Conservation (phyloP, 2,797 vertebrate species). For the Silurus aristotelis region DNA sequence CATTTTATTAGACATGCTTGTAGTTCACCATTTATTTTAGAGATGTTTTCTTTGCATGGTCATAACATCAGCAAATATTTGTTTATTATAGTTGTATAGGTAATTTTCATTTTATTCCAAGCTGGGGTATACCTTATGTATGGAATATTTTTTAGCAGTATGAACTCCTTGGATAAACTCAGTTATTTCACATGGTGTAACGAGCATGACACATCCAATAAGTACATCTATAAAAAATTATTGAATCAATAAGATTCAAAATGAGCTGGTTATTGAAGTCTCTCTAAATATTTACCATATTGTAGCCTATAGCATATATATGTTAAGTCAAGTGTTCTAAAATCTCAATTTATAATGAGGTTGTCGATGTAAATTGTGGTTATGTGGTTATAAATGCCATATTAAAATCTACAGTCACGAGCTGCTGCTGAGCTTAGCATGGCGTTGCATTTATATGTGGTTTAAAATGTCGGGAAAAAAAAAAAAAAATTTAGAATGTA, state of each 20-base stretch:
- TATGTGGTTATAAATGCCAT: background rate
- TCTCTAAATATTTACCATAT: background rate
- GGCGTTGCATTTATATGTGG: background rate
- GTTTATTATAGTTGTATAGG: background rate
- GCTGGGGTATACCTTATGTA: background rate
- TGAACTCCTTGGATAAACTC: slow-evolving; percentile 1
- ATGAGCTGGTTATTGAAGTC: background rate
- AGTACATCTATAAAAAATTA: background rate
- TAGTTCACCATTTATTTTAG: background rate
- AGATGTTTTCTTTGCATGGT: background rate
- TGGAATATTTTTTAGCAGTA: background rate
- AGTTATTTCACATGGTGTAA: background rate
- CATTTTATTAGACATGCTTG: background rate
- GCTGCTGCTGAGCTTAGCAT: background rate
- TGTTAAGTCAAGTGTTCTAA: background rate
- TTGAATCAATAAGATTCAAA: background rate
- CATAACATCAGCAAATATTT: background rate
- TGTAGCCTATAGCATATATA: too few species aligned
- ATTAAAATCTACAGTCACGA: background rate
- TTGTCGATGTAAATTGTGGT: background rate
- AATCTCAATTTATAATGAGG: background rate
- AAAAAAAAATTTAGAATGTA: background rate
- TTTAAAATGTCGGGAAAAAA: background rate
- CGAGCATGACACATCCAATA: background rate
- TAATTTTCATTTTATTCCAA: background rate